Conservation (phyloP, 92 coral and sea anemone genomes). For the Heteractis magnifica region DNA sequence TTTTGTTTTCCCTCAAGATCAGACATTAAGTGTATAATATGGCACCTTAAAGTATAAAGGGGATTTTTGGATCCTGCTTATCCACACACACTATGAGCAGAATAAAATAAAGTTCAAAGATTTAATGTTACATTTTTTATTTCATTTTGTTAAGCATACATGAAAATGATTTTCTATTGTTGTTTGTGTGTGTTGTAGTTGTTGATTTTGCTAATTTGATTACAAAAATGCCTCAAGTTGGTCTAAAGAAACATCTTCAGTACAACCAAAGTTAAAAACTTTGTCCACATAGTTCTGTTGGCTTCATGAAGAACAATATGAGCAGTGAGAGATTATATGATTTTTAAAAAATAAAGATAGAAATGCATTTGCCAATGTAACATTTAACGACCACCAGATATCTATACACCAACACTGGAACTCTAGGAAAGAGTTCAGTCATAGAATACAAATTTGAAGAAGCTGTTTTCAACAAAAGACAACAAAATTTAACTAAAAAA, state of each 20-base stretch:
- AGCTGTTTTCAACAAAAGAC: neutral
- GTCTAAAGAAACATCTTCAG: neutral
- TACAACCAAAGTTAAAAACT: neutral
- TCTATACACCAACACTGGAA: constrained; percentile 1
- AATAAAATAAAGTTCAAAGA: no score
- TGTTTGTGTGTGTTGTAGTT: constrained; percentile 2
- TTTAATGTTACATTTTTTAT: constrained; percentile 30
- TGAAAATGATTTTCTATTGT: constrained; percentile 18
- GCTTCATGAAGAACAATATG: neutral
- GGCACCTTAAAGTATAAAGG: no score
- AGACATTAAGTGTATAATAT: no score
- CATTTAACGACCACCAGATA: neutral
- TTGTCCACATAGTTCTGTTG: neutral
- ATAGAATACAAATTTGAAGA: neutral
- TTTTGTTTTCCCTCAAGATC: no score
- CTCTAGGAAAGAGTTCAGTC: neutral
- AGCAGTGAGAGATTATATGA: neutral
- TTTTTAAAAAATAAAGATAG: neutral
- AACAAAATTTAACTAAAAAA: constrained; percentile 37
- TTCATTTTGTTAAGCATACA: constrained; percentile 38
- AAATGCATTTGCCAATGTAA: neutral
- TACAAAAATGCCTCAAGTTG: constrained; percentile 21
- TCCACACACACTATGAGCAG: no score
- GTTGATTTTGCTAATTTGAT: constrained; percentile 17
- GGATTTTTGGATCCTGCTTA: no score